phyloP scores from a whole-genome alignment of 2,113 vertebrate species.

The crab-eating macaque (Macaca fascicularis) region T2T-MFA8v1.1 NC_088385.1:18941001-18941500 shows the following conservation, averaged over 20 bases:
- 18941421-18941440: background rate
- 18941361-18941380: background rate
- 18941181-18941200: background rate
- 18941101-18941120: background rate
- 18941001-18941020: background rate
- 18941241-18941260: background rate
- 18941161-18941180: background rate
- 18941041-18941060: background rate
- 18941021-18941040: background rate
- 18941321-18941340: background rate
- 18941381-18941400: background rate
- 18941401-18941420: background rate
- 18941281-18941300: background rate
- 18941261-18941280: background rate
- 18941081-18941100: background rate
- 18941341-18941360: background rate
- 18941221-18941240: background rate
- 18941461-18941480: background rate
- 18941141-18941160: background rate
- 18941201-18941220: background rate
- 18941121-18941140: background rate
- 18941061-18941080: background rate
- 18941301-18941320: background rate
- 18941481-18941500: background rate
- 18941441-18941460: background rate